phyloP scores from a whole-genome alignment of 1,140 invertebrate genomes.

The Tribolium castaneum region DNA sequence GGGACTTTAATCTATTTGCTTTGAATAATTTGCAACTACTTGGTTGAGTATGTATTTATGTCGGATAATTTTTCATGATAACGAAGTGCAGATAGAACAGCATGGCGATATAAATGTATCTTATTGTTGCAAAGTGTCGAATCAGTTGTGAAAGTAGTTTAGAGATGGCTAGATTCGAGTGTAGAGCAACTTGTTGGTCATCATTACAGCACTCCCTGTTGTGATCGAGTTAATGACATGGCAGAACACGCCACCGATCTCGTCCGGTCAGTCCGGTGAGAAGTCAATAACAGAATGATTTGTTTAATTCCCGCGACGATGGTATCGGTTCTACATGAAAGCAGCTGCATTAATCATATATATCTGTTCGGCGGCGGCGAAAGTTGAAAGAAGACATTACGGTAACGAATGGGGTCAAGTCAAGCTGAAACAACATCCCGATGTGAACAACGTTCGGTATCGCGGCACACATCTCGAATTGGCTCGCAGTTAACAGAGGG shows the following conservation, averaged over 20 bases:
- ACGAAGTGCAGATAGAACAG: neutral
- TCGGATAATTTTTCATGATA: neutral
- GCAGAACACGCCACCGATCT: conserved; percentile 41
- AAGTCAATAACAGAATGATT: conserved; percentile 46
- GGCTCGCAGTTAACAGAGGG: conserved; percentile 65
- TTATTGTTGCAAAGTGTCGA: neutral
- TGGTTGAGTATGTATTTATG: neutral
- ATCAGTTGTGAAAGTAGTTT: neutral
- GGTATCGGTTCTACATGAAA: conserved; percentile 44
- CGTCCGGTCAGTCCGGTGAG: conserved; percentile 29
- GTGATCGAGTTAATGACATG: conserved; percentile 37
- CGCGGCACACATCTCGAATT: conserved; percentile 64
- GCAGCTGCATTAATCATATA: conserved; percentile 46
- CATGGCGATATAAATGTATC: neutral
- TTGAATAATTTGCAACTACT: neutral
- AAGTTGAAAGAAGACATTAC: conserved; percentile 63
- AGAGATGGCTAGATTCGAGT: neutral
- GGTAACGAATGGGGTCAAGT: conserved; percentile 62
- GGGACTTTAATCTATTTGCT: neutral
- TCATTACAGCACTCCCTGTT: conserved; percentile 30
- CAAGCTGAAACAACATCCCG: conserved; percentile 62
- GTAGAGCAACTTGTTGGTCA: conserved; percentile 37
- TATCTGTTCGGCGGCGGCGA: conserved; percentile 51
- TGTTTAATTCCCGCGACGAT: conserved; percentile 45
- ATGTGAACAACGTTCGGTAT: conserved; percentile 56